phyloP scores from a whole-genome alignment of 1,140 invertebrate genomes.

The Psix sp. region DNA sequence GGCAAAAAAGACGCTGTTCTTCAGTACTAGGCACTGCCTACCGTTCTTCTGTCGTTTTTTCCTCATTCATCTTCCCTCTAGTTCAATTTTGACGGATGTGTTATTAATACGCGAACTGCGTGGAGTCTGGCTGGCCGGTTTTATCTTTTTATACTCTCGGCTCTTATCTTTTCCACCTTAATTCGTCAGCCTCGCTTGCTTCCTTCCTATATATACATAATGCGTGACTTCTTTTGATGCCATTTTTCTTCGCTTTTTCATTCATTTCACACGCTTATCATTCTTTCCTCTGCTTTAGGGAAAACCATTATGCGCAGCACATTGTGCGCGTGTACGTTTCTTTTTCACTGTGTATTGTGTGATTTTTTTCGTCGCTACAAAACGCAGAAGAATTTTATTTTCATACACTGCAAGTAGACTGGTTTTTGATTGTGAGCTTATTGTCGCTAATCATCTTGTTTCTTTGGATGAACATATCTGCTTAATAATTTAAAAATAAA shows the following conservation, averaged over 20 bases:
- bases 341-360: no score
- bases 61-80: constrained; percentile 22
- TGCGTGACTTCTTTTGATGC: constrained; percentile 48
- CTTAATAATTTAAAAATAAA: no score
- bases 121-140: constrained; percentile 45
- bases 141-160: constrained; percentile 54
- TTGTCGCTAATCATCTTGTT: no score
- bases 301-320: no score
- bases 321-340: no score
- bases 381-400: no score
- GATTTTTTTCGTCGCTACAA: no score
- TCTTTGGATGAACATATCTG: no score
- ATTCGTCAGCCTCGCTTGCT: constrained; percentile 47
- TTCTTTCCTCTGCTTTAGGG: constrained; percentile 27
- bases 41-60: constrained; percentile 10
- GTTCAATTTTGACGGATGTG: constrained; percentile 45
- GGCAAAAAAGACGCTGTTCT: constrained; percentile 13
- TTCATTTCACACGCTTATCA: constrained; percentile 50
- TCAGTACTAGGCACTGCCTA: constrained; percentile 2
- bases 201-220: constrained; percentile 51
- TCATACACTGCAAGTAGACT: no score
- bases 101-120: constrained; percentile 56
- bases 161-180: constrained; percentile 54
- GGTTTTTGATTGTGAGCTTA: no score
- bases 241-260: constrained; percentile 41